These are phyloP conservation scores for Lochmaea crataegi DNA, from an alignment of 2,888 invertebrate species.

Conservation along the genomic window DNA sequence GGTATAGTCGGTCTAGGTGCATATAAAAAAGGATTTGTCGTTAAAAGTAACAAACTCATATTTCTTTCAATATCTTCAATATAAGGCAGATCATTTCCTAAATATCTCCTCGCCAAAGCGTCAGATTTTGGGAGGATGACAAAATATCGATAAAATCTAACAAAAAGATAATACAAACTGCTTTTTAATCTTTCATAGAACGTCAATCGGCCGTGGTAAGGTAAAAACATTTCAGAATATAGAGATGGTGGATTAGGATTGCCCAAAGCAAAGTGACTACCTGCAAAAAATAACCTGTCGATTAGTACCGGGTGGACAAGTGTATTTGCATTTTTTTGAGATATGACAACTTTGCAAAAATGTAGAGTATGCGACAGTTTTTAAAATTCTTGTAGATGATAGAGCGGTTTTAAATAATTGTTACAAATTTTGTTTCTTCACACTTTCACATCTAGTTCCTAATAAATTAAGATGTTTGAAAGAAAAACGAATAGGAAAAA, in stretches of 20 bases:
- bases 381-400: too few species aligned
- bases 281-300: neutral
- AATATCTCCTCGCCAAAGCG: slow-evolving; percentile 54
- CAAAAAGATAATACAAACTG: slow-evolving; percentile 53
- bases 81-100: slow-evolving; percentile 59
- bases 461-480: too few species aligned
- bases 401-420: too few species aligned
- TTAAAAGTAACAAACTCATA: slow-evolving; percentile 57
- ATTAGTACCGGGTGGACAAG: too few species aligned
- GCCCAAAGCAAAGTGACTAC: slow-evolving; percentile 51
- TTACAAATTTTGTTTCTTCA: too few species aligned
- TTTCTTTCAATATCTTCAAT: slow-evolving; percentile 57
- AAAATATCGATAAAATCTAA: slow-evolving; percentile 49
- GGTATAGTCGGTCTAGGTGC: slow-evolving; percentile 57
- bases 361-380: too few species aligned
- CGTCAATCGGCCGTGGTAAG: slow-evolving; percentile 57
- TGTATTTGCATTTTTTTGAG: too few species aligned
- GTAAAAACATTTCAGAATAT: slow-evolving; percentile 56
- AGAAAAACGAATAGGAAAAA: too few species aligned
- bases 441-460: too few species aligned
- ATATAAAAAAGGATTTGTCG: slow-evolving; percentile 58
- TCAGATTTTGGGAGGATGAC: slow-evolving; percentile 53
- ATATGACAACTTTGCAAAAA: too few species aligned
- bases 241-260: slow-evolving; percentile 53
- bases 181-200: slow-evolving; percentile 60